Evolutionary conservation across 2,113 vertebrate genomes (phyloP).

Genomic region (Hemiprocne comata): DNA sequence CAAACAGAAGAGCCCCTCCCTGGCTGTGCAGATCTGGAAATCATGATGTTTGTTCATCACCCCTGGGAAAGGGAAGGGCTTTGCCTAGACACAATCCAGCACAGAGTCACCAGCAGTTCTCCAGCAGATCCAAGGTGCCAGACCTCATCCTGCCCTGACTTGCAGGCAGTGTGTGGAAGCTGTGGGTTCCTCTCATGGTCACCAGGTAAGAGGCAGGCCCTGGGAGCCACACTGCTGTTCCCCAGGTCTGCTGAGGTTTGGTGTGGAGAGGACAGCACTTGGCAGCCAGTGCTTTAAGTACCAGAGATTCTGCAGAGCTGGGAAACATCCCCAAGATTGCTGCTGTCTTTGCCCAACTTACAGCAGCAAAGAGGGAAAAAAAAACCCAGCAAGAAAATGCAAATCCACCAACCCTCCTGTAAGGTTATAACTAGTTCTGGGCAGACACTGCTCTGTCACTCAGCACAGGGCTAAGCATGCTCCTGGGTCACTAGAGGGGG

Average conservation of each 20-base stretch:
- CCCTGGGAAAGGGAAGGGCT: not conserved
- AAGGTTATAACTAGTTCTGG: not conserved
- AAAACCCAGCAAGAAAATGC: not conserved
- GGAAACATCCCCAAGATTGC: not conserved
- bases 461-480: not conserved
- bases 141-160: not conserved
- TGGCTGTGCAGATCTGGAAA: not conserved
- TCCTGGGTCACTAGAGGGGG: not conserved
- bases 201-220: not conserved
- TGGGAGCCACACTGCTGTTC: not conserved
- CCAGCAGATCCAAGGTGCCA: not conserved
- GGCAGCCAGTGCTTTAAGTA: not conserved
- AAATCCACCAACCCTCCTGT: not conserved
- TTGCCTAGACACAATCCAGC: not conserved
- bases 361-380: fast-evolving
- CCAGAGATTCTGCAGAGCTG: not conserved
- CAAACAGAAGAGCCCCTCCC: not conserved
- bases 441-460: not conserved
- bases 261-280: not conserved
- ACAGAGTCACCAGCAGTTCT: not conserved
- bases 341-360: not conserved
- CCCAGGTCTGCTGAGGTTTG: not conserved
- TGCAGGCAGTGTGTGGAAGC: not conserved
- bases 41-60: fast-evolving
- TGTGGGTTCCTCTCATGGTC: not conserved